These are phyloP conservation scores for Clarias gariepinus DNA, from an alignment of 2,113 vertebrate species.

Conservation along the genomic window DNA sequence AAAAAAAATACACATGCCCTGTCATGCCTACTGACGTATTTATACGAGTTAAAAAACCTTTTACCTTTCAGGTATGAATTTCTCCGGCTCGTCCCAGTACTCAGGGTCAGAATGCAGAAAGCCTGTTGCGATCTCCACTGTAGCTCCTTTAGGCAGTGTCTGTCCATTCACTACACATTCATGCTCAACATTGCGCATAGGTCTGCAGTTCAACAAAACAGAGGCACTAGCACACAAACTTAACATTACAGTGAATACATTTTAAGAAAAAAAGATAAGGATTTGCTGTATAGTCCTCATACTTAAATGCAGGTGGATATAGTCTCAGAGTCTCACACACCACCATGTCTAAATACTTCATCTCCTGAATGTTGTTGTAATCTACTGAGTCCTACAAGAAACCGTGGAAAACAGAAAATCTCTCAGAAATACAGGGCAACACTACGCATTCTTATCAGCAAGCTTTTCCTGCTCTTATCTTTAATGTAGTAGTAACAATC, in stretches of 20 bases:
- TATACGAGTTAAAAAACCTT: not conserved
- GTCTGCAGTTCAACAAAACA: conserved; percentile 68
- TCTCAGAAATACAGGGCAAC: not conserved
- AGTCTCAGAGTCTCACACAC: conserved; percentile 85
- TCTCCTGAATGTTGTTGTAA: conserved; percentile 81
- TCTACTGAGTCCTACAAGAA: conserved; percentile 74
- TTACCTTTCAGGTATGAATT: conserved; percentile 90
- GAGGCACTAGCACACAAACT: not conserved
- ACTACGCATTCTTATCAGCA: not conserved
- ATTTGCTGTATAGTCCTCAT: not conserved
- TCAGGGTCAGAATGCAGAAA: conserved; percentile 85
- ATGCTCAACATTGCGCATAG: conserved; percentile 76
- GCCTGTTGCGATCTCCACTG: conserved; percentile 82
- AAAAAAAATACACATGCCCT: not conserved
- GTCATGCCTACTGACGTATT: not conserved
- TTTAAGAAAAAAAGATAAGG: not conserved
- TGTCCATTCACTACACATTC: conserved; percentile 83
- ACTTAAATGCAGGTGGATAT: conserved; percentile 94
- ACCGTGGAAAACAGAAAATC: conserved; percentile 54
- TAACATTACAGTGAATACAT: not conserved
- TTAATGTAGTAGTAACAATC: not conserved
- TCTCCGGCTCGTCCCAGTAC: conserved; percentile 84
- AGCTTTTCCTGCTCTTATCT: conserved; percentile 4
- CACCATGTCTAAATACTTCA: conserved; percentile 94
- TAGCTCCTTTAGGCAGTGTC: conserved; percentile 77